Conservation (phyloP, 2,113 vertebrate species). For the Saccopteryx leptura region DNA sequence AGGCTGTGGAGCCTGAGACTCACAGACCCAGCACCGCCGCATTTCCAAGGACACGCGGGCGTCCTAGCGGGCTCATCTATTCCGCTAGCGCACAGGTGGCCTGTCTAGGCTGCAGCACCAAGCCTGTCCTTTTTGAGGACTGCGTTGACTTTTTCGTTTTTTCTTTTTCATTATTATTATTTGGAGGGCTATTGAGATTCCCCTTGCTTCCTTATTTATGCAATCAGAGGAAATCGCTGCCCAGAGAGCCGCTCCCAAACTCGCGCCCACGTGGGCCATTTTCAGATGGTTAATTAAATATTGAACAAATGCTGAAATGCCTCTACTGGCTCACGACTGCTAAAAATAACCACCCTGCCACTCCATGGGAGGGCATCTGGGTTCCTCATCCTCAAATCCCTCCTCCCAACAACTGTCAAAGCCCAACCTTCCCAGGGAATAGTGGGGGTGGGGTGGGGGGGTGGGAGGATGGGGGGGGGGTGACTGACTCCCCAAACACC, state of each 20-base stretch:
- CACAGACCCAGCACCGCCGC: background rate
- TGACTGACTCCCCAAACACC: slow-evolving; percentile 38
- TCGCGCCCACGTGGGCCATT: slow-evolving; percentile 77
- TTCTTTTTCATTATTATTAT: slow-evolving; percentile 45
- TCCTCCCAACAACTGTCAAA: slow-evolving; percentile 73
- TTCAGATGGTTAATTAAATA: slow-evolving; percentile 87
- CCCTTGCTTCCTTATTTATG: slow-evolving; percentile 77
- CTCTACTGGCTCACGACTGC: slow-evolving; percentile 75
- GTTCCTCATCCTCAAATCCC: slow-evolving; percentile 1
- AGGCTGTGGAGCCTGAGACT: background rate
- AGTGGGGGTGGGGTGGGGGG: background rate
- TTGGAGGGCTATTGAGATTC: slow-evolving; percentile 68
- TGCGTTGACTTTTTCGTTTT: background rate
- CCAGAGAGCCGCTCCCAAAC: slow-evolving; percentile 78
- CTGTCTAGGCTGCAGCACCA: background rate
- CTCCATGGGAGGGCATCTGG: background rate
- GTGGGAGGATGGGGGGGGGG: slow-evolving; percentile 29
- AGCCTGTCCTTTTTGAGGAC: background rate
- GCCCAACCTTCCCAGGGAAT: slow-evolving; percentile 49
- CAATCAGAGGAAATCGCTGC: slow-evolving; percentile 79
- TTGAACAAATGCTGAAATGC: slow-evolving; percentile 84
- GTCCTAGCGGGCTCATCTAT: background rate
- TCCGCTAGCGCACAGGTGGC: background rate
- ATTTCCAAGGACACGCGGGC: background rate
- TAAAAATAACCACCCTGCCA: slow-evolving; percentile 85